Evolutionary conservation across 2,797 vertebrate genomes (phyloP), one percentile per base, ranked within the genome.

Genomic region (Cryptoblepharus egeriae): DNA sequence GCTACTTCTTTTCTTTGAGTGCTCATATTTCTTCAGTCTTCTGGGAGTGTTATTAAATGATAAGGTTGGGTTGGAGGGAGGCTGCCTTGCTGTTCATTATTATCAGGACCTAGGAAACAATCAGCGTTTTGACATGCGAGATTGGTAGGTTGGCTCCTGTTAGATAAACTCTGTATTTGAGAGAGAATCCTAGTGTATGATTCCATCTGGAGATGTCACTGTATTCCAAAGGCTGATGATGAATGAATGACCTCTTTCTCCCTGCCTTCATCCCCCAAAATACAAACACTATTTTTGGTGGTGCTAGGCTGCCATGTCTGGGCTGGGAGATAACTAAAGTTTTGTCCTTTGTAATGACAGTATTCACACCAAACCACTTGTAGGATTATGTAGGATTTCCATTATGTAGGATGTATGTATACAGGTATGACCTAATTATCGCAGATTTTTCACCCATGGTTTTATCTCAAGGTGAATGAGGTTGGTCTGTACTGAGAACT

Each of bases 181-280:
- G 81, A 89, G 72, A 74, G 87, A 60, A 71, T 90, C 81, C 45
- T 75, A 26, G 83, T 89, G 76, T 84, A 69, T 1, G 28, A 42
- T 80, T 82, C 70, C 82, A 55, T 88, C 80, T 68, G 57, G 75
- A 89, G 80, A 9, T 78, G 90, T 79, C 61, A 61, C 80, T 32
- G 26, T 64, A 64, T 52, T 86, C 92, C 71, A 84, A 39, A n/a
- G 28, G 84, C 82, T 89, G 75, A 72, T 92, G 92, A 88, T 92
- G 93, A 94, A 88, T 92, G 93, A 94, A 93, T 91, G 86, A 35
- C 60, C 90, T 91, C 68, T 85, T 60, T 68, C n/a, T 39, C n/a
- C 15, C 13, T 24, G 37, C 30, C 13, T 74, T 64, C 63, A 60
- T 4, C 28, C 55, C 12, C 8, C 20, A 74, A 30, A 22, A 49